phyloP scores from a whole-genome alignment of 2,888 invertebrate species.

The Leptinotarsa peninsularis region DNA sequence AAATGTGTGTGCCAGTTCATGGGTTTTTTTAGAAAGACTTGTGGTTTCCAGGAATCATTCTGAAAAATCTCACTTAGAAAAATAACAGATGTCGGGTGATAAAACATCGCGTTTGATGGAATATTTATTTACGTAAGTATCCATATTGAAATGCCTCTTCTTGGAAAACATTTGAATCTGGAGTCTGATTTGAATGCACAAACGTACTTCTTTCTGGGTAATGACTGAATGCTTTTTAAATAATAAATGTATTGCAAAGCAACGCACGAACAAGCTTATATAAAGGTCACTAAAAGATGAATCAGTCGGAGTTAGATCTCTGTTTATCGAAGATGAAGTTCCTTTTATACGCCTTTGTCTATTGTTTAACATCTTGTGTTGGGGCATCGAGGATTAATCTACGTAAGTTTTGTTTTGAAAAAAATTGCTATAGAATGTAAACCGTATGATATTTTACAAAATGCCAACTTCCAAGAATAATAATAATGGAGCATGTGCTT shows the following conservation, averaged over 20 bases:
- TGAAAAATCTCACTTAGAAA: no score
- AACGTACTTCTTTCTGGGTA: not conserved
- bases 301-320: not conserved
- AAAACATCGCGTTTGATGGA: no score
- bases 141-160: not conserved
- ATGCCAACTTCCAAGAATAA: no score
- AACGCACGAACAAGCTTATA: not conserved
- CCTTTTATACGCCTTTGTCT: not conserved
- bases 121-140: no score
- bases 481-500: no score
- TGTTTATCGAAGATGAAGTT: not conserved
- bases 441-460: no score
- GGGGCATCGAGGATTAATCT: not conserved
- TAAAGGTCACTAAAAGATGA: not conserved
- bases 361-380: not conserved
- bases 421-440: not conserved
- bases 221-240: not conserved
- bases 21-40: no score
- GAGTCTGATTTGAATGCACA: slow-evolving; percentile 2
- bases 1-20: no score
- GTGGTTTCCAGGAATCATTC: no score
- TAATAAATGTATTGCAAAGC: not conserved
- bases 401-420: slow-evolving; percentile 9
- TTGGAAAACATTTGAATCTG: not conserved
- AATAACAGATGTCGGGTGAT: no score